Evolutionary conservation across 2,888 invertebrate genomes (phyloP), one percentile per base, ranked within the genome.

Genomic region (Lathronympha strigana): DNA sequence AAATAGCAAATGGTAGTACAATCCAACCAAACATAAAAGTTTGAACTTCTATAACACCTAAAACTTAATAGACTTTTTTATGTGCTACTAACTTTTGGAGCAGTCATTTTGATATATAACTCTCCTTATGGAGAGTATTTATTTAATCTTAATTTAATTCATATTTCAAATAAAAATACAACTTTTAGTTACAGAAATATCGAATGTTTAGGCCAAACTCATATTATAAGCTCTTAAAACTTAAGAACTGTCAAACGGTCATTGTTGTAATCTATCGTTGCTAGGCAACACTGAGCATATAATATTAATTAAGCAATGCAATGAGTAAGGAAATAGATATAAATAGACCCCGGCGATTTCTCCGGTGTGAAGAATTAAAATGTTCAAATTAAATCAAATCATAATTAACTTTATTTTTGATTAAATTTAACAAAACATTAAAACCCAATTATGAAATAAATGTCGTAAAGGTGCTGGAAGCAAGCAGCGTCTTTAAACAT

Each of bases 81-180:
- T 51, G 28, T 28, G 11, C 31, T 60, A 61, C 62, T 81, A 76
- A 83, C 86, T 73, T 87, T 87, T 11, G 85, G 87, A 2, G 81
- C 70, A 38, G 83, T 76, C 88, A 87, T 86, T 57, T 53, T 69
- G 11, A 47, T 55, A n/a, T n/a, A n/a, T n/a, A n/a, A n/a, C n/a
- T 28, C 4, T 17, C 5, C 23, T 38, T 38, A 0, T 6, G 23
- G 28, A 4, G 15, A 51, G 13, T 15, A 4, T 8, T 8, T 36
- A 33, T 45, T 15, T 4, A 17, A 28, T n/a, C 38, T 33, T 47
- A 36, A 13, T 45, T 21, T 43, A 17, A 57, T 58, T 25, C 36
- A 60, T 60, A 15, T 3, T 38, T 5, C 21, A 4, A 25, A 17
- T 38, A 15, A 28, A n/a, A n/a, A 1, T 6, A n/a, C 19, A 47